phyloP scores from a whole-genome alignment of 2,888 invertebrate species.

The Phyllotreta cruciferae region DNA sequence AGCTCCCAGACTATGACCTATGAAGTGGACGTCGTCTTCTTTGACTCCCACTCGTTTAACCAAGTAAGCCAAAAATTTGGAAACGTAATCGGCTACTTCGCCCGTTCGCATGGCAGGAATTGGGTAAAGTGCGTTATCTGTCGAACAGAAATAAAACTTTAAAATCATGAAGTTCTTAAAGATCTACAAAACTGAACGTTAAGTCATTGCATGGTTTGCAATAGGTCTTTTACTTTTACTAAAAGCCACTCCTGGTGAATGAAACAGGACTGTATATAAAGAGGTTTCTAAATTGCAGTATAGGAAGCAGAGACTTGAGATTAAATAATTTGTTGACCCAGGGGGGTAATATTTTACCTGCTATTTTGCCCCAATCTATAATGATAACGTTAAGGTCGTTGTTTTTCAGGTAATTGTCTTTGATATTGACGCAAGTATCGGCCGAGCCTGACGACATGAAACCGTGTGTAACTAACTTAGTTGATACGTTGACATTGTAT shows the following conservation, averaged over 20 bases:
- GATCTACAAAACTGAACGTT: no score
- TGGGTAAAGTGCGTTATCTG: conserved; percentile 3
- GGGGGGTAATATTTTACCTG: background rate
- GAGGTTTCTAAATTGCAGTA: no score
- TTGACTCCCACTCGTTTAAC: background rate
- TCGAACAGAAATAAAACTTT: background rate
- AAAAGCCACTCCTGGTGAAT: no score
- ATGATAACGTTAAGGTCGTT: conserved; percentile 3
- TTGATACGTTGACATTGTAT: background rate
- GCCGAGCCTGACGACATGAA: background rate
- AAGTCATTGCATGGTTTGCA: background rate
- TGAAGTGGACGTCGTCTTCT: conserved; percentile 1
- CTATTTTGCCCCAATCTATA: conserved; percentile 1
- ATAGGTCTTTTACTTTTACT: no score
- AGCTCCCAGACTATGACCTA: conserved; percentile 8
- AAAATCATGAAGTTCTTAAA: no score
- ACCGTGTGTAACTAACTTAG: conserved; percentile 6
- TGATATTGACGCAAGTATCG: background rate
- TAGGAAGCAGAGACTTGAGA: no score
- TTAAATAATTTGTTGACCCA: no score
- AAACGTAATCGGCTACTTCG: background rate
- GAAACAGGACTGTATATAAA: no score
- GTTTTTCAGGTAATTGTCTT: conserved; percentile 1
- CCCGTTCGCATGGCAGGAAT: background rate
- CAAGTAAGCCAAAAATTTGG: background rate